Percentiles rank a stretch among this genome's conserved stretches.
phyloP scores from a whole-genome alignment of 2,888 invertebrate species.

The Papilio gigon region DNA sequence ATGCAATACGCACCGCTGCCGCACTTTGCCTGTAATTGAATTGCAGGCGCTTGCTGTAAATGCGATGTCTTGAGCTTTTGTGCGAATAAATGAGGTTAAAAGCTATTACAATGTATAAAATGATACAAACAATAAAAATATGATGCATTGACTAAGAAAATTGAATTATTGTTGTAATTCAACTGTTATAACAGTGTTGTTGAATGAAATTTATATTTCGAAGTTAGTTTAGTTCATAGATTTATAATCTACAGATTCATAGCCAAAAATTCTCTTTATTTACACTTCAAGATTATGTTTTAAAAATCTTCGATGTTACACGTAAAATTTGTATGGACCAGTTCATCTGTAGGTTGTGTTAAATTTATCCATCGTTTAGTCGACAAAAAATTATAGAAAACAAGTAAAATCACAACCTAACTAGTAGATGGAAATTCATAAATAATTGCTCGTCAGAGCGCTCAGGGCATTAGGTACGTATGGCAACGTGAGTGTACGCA shows the following conservation, averaged over 20 bases:
- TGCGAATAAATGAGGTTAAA: conserved; percentile 56
- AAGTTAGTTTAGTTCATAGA: too few species aligned
- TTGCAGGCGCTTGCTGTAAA: conserved; percentile 74
- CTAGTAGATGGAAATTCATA: conserved; percentile 7
- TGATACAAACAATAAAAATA: conserved; percentile 29
- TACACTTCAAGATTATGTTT: too few species aligned
- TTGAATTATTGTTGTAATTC: too few species aligned
- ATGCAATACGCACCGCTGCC: conserved; percentile 72
- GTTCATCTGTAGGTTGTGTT: too few species aligned
- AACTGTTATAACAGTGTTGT: not conserved
- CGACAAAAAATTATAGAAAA: too few species aligned
- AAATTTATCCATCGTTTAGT: too few species aligned
- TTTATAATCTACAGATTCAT: too few species aligned
- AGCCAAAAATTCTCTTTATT: too few species aligned
- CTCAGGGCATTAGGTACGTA: conserved; percentile 17
- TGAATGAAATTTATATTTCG: too few species aligned
- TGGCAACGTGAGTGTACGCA: not conserved
- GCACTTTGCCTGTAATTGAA: conserved; percentile 78
- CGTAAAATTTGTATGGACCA: too few species aligned
- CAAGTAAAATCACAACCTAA: not conserved
- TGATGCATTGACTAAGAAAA: not conserved
- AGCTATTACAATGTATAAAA: conserved; percentile 47
- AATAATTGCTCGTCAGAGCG: conserved; percentile 3
- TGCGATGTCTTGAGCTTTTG: conserved; percentile 56
- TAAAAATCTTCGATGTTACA: too few species aligned